Conservation (phyloP, 1,140 invertebrate species). For the Plectrocnemia conspersa region DNA sequence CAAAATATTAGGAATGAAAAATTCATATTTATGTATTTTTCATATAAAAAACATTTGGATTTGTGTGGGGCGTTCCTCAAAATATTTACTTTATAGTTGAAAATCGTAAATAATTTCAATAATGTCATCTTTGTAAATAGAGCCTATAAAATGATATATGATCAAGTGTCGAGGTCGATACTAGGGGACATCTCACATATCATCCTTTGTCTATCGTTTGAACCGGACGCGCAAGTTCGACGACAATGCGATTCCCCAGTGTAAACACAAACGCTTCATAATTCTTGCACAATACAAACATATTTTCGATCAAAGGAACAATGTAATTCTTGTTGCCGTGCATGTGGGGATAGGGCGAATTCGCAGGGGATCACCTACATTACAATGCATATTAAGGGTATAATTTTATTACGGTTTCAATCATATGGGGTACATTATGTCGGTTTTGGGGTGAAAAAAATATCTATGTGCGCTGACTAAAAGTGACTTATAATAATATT, state of each 20-base stretch:
- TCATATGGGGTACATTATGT: conserved; percentile 19
- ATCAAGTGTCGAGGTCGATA: too few species aligned
- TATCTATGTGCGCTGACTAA: too few species aligned
- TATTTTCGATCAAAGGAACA: conserved; percentile 32
- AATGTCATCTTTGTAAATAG: too few species aligned
- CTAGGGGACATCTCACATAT: too few species aligned
- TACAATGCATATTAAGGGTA: conserved; percentile 28
- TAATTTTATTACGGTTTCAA: conserved; percentile 31
- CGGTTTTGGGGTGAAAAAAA: neutral
- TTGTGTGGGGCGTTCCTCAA: neutral
- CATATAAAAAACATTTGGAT: neutral
- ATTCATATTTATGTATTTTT: too few species aligned
- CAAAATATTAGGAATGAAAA: too few species aligned
- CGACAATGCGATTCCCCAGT: conserved; percentile 26
- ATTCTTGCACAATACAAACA: conserved; percentile 36
- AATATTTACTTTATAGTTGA: neutral
- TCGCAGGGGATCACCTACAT: conserved; percentile 17
- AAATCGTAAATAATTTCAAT: neutral
- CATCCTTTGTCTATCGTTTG: conserved; percentile 11
- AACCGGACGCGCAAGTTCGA: neutral
- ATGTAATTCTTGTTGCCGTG: conserved; percentile 28
- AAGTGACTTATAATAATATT: too few species aligned
- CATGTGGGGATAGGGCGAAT: conserved; percentile 12
- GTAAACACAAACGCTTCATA: conserved; percentile 31
- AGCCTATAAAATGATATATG: too few species aligned